phyloP scores from a whole-genome alignment of 1,140 invertebrate species.

The Babylonia areolata region DNA sequence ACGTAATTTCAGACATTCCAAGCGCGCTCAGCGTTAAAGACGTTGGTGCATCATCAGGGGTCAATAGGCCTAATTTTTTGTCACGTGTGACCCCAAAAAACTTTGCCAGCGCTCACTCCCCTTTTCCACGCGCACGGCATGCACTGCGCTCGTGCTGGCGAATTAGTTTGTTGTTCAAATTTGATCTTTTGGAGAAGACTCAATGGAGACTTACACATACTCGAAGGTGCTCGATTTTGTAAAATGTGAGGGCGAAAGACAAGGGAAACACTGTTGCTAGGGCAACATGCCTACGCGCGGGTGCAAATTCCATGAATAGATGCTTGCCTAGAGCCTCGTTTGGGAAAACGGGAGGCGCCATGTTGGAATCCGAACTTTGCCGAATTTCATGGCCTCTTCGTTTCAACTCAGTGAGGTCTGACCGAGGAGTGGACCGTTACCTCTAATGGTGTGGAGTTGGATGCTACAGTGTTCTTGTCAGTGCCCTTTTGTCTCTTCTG shows the following conservation, averaged over 20 bases:
- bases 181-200: neutral
- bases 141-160: neutral
- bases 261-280: conserved; percentile 40
- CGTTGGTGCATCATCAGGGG: conserved; percentile 5
- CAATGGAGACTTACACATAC: neutral
- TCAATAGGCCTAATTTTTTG: conserved; percentile 11
- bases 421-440: conserved; percentile 25
- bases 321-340: conserved; percentile 42
- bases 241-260: conserved; percentile 19
- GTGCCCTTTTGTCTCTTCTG: conserved; percentile 23
- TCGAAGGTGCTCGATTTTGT: neutral
- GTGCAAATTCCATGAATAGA: conserved; percentile 44
- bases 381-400: conserved; percentile 41
- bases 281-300: conserved; percentile 43
- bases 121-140: neutral
- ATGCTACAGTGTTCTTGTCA: conserved; percentile 22
- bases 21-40: neutral
- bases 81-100: conserved; percentile 24
- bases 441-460: conserved; percentile 18
- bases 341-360: conserved; percentile 37
- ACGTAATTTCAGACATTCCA: neutral
- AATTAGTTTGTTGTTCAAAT: neutral
- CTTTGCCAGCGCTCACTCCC: neutral
- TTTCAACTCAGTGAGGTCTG: conserved; percentile 38
- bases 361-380: conserved; percentile 44